phyloP scores from a whole-genome alignment of 2,888 invertebrate species.

The Slavum lentiscoides region DNA sequence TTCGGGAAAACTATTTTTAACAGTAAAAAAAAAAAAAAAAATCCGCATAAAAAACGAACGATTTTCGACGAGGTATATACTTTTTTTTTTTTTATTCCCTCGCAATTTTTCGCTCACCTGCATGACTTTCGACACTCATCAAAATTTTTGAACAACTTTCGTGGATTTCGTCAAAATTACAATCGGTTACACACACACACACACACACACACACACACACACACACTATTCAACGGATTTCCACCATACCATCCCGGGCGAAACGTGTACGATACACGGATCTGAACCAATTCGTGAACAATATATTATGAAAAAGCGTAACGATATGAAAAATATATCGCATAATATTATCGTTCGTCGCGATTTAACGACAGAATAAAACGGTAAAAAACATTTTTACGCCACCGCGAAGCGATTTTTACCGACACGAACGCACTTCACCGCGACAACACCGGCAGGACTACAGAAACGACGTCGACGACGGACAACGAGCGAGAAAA shows the following conservation, averaged over 20 bases:
- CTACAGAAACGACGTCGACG: no score
- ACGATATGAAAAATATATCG: background rate
- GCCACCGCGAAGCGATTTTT: background rate
- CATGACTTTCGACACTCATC: constrained; percentile 58
- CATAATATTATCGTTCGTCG: background rate
- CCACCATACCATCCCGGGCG: background rate
- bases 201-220: background rate
- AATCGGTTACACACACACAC: no score
- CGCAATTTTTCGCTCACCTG: constrained; percentile 56
- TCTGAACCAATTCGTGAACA: background rate
- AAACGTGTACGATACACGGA: background rate
- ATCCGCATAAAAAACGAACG: background rate
- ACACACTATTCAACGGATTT: background rate
- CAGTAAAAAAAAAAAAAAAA: background rate
- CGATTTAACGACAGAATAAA: background rate
- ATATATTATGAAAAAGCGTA: background rate
- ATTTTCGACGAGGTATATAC: background rate
- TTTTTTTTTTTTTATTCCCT: background rate
- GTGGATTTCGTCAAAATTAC: constrained; percentile 28
- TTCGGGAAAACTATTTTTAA: no score
- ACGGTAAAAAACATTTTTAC: background rate
- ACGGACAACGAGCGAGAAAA: background rate
- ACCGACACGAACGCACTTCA: background rate
- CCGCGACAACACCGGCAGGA: background rate
- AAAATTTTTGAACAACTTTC: constrained; percentile 54